Evolutionary conservation across 1,140 invertebrate species (phyloP), one percentile per base, ranked within the genome.

Genomic region (Piezodorus guildinii): DNA sequence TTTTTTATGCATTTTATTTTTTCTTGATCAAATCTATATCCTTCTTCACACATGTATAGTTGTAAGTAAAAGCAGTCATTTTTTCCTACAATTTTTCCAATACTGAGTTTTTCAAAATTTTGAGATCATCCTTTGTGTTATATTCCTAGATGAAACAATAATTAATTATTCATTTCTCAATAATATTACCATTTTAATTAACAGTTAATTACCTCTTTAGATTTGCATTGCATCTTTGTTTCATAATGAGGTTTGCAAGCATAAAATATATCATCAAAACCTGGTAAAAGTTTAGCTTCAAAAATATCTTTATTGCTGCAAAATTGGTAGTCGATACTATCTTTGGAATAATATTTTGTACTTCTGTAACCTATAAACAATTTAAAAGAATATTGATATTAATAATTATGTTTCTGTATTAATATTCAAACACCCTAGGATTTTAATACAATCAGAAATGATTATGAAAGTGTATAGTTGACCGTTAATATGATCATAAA

Each of bases 241-340:
- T 52, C 62, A 63, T 15, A 54, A 39, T 17, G 34, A 52, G 23
- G 23, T 34, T 17, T 45, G 21, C 46, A 49, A 19, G 16, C 6
- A 21, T 49, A 49, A 49, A 49, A 49, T 49, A 49, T 17, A 8
- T 60, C 56, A 34, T 39, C 34, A 43, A 59, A 15, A 39, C 49
- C 62, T 30, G 52, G 25, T 51, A 39, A n/a, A 45, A 51, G 17
- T 64, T 39, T 44, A 59, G 27, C 43, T 64, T 51, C 39, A n/a
- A 14, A 62, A 63, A 17, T 4, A 3, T 51, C 56, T 63, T 45
- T 62, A 51, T 66, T 39, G 34, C 51, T 58, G 60, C 65, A 43
- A 44, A 46, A 62, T 39, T 49, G 34, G 63, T 60, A 51, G 60
- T 54, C 15, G 49, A 54, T 27, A 44, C 27, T 39, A 44, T 56